A percentile compares a stretch with the other conserved stretches of the same genome.
These are phyloP conservation scores for Lepidostoma basale DNA, from an alignment of 1,140 invertebrate genomes.

Conservation along the genomic window DNA sequence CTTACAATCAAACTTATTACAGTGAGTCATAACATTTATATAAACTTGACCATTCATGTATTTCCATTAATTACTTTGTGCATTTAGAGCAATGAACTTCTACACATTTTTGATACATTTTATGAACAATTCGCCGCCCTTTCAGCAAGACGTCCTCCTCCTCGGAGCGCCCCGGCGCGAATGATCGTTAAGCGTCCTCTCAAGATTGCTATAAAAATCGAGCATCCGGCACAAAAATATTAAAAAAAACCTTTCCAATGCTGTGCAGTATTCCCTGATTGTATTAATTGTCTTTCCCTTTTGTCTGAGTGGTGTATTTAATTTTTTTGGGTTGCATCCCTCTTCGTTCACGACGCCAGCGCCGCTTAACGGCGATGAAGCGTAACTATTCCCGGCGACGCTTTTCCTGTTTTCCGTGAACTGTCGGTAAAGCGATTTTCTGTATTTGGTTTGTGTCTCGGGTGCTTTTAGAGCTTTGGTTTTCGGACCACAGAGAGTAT, in stretches of 20 bases:
- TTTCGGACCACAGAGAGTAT: not conserved
- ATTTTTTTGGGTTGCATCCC: not conserved
- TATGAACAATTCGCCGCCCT: no score
- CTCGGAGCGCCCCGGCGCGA: not conserved
- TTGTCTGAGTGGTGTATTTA: not conserved
- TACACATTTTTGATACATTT: no score
- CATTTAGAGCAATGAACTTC: no score
- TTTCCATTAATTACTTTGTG: no score
- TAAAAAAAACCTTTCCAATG: no score
- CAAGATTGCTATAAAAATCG: no score
- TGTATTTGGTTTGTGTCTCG: not conserved
- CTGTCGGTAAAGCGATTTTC: constrained; percentile 13
- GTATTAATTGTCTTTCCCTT: not conserved
- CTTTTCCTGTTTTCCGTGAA: constrained; percentile 3
- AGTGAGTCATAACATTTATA: no score
- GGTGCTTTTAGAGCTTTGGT: not conserved
- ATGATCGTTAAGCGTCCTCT: constrained; percentile 20
- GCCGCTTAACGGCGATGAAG: not conserved
- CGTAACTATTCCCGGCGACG: not conserved
- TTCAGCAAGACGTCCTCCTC: not conserved
- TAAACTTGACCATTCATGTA: no score
- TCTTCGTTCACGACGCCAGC: not conserved
- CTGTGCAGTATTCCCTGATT: no score
- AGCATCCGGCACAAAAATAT: no score
- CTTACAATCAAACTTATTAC: no score